Base-by-base conservation (phyloP, 2,888 invertebrate genomes). In the Encarsia formosa region DNA sequence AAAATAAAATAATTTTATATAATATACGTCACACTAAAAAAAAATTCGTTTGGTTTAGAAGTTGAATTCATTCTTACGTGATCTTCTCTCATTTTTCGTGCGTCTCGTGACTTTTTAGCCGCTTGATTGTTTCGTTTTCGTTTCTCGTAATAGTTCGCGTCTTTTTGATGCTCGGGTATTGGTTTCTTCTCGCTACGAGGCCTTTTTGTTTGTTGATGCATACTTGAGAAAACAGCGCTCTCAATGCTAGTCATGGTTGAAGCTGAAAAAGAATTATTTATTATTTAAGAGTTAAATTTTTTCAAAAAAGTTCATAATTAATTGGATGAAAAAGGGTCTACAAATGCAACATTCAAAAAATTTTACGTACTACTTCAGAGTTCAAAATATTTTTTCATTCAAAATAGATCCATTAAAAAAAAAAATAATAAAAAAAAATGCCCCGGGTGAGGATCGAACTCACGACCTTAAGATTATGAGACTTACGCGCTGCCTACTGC, bases 371-470 rank as follows among this genome's bases (percentile, higher is more conserved):
- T n/a, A n/a, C n/a, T n/a, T n/a, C n/a, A n/a, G n/a, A n/a, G n/a
- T n/a, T n/a, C n/a, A n/a, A n/a, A n/a, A n/a, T n/a, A n/a, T n/a
- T n/a, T n/a, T n/a, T n/a, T n/a, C n/a, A n/a, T n/a, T n/a, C n/a
- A n/a, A n/a, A n/a, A n/a, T n/a, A n/a, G n/a, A n/a, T n/a, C n/a
- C n/a, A n/a, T n/a, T n/a, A n/a, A n/a, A n/a, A n/a, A n/a, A n/a
- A n/a, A n/a, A n/a, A n/a, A n/a, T n/a, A n/a, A n/a, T n/a, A n/a
- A n/a, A n/a, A n/a, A n/a, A 31, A 29, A 16, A 66, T 86, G 85
- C 85, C 86, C 87, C 86, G 85, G 84, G 88, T 88, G 88, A 88
- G 88, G 88, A 86, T 89, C 87, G 88, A 88, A 88, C 88, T 88
- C 88, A 88, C 88, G 88, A 88, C 88, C 88, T 89, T 89, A 64